Evolutionary conservation across 2,797 vertebrate genomes (phyloP).

Genomic region (Pseudochirops corinnae): DNA sequence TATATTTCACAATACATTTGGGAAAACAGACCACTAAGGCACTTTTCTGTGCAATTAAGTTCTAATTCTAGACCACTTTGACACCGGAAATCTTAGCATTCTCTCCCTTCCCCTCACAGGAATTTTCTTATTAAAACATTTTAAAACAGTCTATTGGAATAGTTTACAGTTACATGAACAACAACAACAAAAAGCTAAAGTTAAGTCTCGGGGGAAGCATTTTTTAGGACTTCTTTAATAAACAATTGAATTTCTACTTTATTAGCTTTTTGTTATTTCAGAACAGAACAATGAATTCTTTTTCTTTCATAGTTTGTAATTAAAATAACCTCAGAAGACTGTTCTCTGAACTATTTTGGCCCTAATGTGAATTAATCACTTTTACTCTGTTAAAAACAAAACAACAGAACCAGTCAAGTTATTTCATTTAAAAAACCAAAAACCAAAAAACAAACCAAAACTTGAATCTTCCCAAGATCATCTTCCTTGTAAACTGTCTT

Average conservation of each 20-base stretch:
- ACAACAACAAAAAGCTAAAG: slow-evolving; percentile 69
- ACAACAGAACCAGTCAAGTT: slow-evolving; percentile 49
- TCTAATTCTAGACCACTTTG: slow-evolving; percentile 58
- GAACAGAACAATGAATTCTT: slow-evolving; percentile 65
- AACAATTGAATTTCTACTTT: slow-evolving; percentile 73
- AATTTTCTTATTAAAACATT: slow-evolving; percentile 79
- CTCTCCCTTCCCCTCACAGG: slow-evolving; percentile 70
- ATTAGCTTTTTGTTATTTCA: slow-evolving; percentile 71
- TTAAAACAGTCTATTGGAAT: slow-evolving; percentile 70
- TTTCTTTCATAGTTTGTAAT: slow-evolving; percentile 69
- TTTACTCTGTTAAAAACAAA: slow-evolving; percentile 75
- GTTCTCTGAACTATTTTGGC: slow-evolving; percentile 66
- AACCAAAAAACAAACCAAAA: neutral
- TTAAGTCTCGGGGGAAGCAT: slow-evolving; percentile 72
- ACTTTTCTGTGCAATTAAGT: slow-evolving; percentile 64
- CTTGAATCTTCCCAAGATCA: slow-evolving; percentile 13
- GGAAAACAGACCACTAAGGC: slow-evolving; percentile 21
- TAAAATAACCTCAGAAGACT: slow-evolving; percentile 67
- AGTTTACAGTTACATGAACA: slow-evolving; percentile 75
- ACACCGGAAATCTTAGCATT: slow-evolving; percentile 33
- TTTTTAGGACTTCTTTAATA: slow-evolving; percentile 72
- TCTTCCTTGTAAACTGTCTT: neutral
- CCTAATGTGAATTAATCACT: slow-evolving; percentile 74
- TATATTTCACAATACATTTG: slow-evolving; percentile 57
- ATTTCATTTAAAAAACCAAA: slow-evolving; percentile 50